A percentile compares a stretch with the other conserved stretches of the same genome.
These are phyloP conservation scores for Acropora tenuis DNA, from an alignment of 64 coral and sea anemone genomes.

Conservation along the genomic window DNA sequence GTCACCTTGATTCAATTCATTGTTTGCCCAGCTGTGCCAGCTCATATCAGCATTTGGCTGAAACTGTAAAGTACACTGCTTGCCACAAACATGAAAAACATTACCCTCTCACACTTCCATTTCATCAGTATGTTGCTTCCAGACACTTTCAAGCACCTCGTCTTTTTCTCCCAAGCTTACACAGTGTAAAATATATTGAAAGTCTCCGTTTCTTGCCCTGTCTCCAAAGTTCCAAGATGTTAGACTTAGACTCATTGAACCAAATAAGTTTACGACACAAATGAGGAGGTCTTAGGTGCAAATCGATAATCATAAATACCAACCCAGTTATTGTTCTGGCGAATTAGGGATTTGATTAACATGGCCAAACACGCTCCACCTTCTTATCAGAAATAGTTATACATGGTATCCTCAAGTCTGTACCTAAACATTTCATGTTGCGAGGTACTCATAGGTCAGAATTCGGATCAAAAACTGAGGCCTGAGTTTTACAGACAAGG, in stretches of 20 bases:
- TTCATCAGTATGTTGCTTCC: background rate
- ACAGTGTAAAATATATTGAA: constrained; percentile 33
- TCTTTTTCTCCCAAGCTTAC: constrained; percentile 2
- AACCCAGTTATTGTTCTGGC: constrained; percentile 22
- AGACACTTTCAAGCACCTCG: background rate
- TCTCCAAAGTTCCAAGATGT: constrained; percentile 23
- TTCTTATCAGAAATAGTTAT: constrained; percentile 7
- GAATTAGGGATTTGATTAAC: constrained; percentile 1
- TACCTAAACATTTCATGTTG: constrained; percentile 33
- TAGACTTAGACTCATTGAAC: constrained; percentile 32
- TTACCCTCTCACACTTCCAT: constrained; percentile 57
- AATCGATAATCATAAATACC: constrained; percentile 23
- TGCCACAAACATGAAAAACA: constrained; percentile 17
- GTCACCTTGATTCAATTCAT: constrained; percentile 47
- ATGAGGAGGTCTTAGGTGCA: constrained; percentile 12
- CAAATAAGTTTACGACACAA: background rate
- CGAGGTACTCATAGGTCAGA: constrained; percentile 26
- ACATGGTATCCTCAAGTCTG: background rate
- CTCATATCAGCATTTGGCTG: constrained; percentile 42
- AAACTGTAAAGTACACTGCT: constrained; percentile 52
- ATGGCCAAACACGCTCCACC: constrained; percentile 9
- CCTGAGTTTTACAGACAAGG: background rate
- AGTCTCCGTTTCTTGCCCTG: constrained; percentile 15
- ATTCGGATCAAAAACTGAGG: constrained; percentile 6
- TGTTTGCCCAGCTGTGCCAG: constrained; percentile 59